Percentiles rank a stretch among this genome's conserved stretches.
Conservation (phyloP, 2,113 vertebrate genomes). For the Aspidoscelis tigris region DNA sequence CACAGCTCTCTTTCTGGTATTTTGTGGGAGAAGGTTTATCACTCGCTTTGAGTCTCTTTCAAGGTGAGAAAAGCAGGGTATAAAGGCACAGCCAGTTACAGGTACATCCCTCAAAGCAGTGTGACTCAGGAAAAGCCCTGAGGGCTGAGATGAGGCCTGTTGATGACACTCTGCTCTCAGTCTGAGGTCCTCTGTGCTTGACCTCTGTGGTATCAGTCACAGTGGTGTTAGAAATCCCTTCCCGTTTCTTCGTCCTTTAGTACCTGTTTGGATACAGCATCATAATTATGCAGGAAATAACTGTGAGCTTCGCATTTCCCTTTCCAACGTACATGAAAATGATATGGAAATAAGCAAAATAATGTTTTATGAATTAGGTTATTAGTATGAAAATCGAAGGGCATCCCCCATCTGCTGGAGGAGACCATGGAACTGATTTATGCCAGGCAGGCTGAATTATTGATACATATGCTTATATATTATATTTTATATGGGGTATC, state of each 20-base stretch:
- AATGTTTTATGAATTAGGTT: conserved; percentile 68
- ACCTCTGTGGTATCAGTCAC: background rate
- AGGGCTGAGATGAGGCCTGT: no score
- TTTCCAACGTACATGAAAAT: conserved; percentile 35
- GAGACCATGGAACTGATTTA: conserved; percentile 62
- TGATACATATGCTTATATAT: conserved; percentile 69
- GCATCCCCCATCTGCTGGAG: conserved; percentile 62
- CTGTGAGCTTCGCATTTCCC: conserved; percentile 26
- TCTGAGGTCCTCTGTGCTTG: no score
- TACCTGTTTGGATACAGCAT: background rate
- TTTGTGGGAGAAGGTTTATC: no score
- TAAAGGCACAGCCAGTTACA: no score
- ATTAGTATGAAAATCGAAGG: conserved; percentile 66
- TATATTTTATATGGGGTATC: conserved; percentile 67
- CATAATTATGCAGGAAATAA: conserved; percentile 22
- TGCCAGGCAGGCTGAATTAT: conserved; percentile 64
- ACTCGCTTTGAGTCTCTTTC: no score
- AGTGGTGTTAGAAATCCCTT: conserved; percentile 14
- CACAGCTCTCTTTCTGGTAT: no score
- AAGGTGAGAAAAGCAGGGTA: no score
- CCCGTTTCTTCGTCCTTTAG: conserved; percentile 12
- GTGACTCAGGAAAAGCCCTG: no score
- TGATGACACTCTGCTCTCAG: background rate
- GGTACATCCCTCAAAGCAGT: no score
- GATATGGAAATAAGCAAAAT: conserved; percentile 53